Conservation (phyloP, 2,113 vertebrate genomes). For the Vulpes lagopus region DNA sequence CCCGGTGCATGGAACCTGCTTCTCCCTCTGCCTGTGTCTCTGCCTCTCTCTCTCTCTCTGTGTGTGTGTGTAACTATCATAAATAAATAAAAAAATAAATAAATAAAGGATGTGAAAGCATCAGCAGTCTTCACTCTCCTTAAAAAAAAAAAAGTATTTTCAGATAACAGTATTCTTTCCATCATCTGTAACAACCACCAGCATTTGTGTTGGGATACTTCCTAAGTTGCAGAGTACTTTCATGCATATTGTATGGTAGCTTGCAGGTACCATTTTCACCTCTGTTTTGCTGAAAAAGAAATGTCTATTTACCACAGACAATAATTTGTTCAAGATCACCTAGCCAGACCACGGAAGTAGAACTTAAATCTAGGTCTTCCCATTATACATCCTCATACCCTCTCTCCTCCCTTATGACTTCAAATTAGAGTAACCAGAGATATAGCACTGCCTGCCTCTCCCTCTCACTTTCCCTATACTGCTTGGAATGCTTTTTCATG, state of each 20-base stretch:
- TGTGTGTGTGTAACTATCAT: too few species aligned
- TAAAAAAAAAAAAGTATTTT: neutral
- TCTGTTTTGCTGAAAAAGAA: constrained; percentile 20
- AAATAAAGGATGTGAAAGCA: too few species aligned
- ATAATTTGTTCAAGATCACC: neutral
- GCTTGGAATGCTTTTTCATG: neutral
- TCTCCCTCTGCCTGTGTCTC: too few species aligned
- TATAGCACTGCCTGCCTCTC: neutral
- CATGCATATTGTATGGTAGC: neutral
- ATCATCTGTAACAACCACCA: neutral
- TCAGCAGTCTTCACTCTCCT: too few species aligned
- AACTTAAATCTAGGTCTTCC: neutral
- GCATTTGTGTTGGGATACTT: neutral
- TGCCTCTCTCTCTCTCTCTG: too few species aligned
- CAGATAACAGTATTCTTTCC: neutral
- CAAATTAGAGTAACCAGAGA: neutral
- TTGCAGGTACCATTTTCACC: neutral
- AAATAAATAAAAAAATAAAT: too few species aligned
- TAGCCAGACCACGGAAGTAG: neutral
- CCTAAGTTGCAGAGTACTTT: neutral
- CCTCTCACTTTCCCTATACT: neutral
- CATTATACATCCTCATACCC: neutral
- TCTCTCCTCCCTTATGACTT: neutral
- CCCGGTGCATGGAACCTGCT: too few species aligned
- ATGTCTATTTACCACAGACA: neutral